Conservation (phyloP, 2,113 vertebrate genomes). For the Tragulus kanchil region DNA sequence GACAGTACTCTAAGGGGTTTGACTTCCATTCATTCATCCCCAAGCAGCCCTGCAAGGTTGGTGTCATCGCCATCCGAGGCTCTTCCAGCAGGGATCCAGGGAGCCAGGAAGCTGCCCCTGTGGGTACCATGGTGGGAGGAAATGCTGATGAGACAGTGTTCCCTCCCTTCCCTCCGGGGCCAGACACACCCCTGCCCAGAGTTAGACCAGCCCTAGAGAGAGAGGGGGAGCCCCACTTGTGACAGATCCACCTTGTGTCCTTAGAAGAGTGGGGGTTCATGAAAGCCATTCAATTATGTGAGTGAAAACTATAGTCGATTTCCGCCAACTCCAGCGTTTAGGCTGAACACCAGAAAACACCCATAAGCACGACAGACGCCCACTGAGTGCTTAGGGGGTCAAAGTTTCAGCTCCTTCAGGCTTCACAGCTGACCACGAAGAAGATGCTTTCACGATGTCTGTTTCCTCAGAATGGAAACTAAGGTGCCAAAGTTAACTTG, state of each 20-base stretch:
- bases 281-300: not conserved
- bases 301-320: not conserved
- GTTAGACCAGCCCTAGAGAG: not conserved
- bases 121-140: not conserved
- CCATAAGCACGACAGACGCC: not conserved
- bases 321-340: not conserved
- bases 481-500: not conserved
- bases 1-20: not conserved
- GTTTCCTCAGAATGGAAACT: not conserved
- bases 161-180: not conserved
- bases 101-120: not conserved
- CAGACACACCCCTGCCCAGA: not conserved
- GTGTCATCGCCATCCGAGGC: not conserved
- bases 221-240: not conserved
- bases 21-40: no score
- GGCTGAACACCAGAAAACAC: no score
- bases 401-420: not conserved
- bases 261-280: not conserved
- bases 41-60: not conserved
- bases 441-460: not conserved
- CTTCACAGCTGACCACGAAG: fast-evolving
- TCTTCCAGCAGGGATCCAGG: not conserved
- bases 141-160: not conserved
- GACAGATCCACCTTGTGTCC: not conserved
- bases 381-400: fast-evolving